Base-by-base conservation (phyloP, 2,113 vertebrate species). In the Dasypus novemcinctus region DNA sequence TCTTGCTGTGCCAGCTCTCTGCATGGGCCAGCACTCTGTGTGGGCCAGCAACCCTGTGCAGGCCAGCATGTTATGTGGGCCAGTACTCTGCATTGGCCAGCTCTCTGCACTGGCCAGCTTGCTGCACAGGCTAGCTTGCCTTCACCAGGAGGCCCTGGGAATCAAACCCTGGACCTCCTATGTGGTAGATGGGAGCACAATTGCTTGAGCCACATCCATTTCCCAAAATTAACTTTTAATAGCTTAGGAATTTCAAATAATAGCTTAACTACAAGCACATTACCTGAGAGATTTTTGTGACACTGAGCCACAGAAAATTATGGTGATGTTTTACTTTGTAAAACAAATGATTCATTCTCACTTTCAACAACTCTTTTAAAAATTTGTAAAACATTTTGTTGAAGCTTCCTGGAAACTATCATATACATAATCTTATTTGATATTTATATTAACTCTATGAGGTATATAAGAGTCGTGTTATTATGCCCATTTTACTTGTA, bases 211-310 rank as follows among this genome's bases (percentile, higher is more conserved):
- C n/a, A n/a, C n/a, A n/a, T n/a, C n/a, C n/a, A n/a, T n/a, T n/a
- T n/a, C n/a, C n/a, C n/a, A n/a, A n/a, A n/a, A n/a, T 52, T 84
- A 81, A 84, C 4, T 94, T 92, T 64, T 7, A 79, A 76, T 87
- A 64, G 36, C 43, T 88, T 52, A 54, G 8, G 27, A 84, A 78
- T 63, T 71, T 76, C 41, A 64, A 57, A 20, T 85, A 69, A 25
- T 54, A 85, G 5, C 57, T 52, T 85, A 17, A 85, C 25, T 61
- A 93, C 52, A 88, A 93, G 41, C 7, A 49, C 2, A 52, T 89
- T 52, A 57, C 43, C 4, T 21, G 17, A 90, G 74, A 59, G 83
- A 63, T 78, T 43, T 78, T 54, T 61, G 33, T 76, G 36, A 81
- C 54, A 49, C 27, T 63, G 14, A 36, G 54, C 43, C 46, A 95